A percentile compares a stretch with the other conserved stretches of the same genome.
phyloP scores from a whole-genome alignment of 2,888 invertebrate genomes.

The Acheta domesticus region DNA sequence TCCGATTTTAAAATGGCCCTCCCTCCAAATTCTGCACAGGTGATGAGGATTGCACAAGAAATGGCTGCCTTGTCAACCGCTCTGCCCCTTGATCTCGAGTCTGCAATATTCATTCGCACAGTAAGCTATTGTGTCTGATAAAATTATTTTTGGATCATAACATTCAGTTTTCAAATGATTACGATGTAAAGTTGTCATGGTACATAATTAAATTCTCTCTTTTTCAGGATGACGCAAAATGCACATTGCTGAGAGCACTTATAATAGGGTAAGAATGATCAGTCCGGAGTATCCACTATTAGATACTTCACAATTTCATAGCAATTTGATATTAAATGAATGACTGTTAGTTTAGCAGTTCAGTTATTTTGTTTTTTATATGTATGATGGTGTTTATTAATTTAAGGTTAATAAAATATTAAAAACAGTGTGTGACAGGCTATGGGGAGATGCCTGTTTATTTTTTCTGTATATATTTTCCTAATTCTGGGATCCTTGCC shows the following conservation, averaged over 20 bases:
- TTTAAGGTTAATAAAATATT: no score
- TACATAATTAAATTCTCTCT: constrained; percentile 18
- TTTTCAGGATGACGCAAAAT: constrained; percentile 37
- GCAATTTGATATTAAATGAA: no score
- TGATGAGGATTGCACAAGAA: constrained; percentile 39
- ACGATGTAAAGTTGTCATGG: not conserved
- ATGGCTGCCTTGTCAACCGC: constrained; percentile 37
- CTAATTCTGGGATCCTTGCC: no score
- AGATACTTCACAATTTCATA: no score
- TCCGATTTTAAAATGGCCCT: constrained; percentile 33
- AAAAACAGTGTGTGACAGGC: no score
- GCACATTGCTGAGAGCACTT: constrained; percentile 37
- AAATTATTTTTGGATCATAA: not conserved
- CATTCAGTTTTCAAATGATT: not conserved
- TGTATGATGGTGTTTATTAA: no score
- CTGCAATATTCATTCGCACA: constrained; percentile 37
- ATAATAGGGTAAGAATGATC: constrained; percentile 37
- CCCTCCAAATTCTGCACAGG: constrained; percentile 35
- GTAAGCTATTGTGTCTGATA: constrained; percentile 30
- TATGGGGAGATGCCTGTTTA: no score
- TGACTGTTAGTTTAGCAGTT: no score
- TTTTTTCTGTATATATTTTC: no score
- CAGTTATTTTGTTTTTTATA: no score
- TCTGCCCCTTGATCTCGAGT: constrained; percentile 37
- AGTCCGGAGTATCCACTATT: no score